Evolutionary conservation across 1,140 invertebrate species (phyloP).

Genomic region (Sarcophaga bullata): DNA sequence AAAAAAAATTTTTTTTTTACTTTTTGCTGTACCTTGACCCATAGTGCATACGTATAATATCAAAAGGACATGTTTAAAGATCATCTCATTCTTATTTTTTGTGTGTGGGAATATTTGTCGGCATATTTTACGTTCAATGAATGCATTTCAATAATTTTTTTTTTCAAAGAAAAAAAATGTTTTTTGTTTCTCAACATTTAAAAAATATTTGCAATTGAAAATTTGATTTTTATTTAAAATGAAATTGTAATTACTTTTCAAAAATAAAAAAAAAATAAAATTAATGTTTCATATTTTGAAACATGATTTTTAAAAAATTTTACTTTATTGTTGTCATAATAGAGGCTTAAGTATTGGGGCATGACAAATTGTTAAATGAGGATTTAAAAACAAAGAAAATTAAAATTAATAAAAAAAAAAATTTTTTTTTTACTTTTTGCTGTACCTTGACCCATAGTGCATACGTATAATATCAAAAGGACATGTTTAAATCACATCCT

Average conservation of each 20-base stretch:
- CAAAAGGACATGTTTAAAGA: background rate
- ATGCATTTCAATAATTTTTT: slow-evolving; percentile 13
- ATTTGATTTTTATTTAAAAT: background rate
- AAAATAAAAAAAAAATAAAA: background rate
- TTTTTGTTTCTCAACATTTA: too few species aligned
- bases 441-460: too few species aligned
- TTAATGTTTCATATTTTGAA: background rate
- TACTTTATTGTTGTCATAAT: background rate
- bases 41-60: background rate
- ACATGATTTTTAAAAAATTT: background rate
- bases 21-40: too few species aligned
- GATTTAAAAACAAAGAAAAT: too few species aligned
- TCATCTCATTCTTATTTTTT: background rate
- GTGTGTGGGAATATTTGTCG: background rate
- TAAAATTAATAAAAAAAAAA: too few species aligned
- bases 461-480: too few species aligned
- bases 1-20: too few species aligned
- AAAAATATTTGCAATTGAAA: background rate
- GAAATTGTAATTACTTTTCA: background rate
- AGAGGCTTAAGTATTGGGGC: background rate
- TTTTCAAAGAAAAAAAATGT: background rate
- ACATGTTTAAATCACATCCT: too few species aligned
- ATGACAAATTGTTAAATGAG: too few species aligned
- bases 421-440: too few species aligned
- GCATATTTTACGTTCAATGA: background rate